A percentile compares a stretch with the other conserved stretches of the same genome.
phyloP scores from a whole-genome alignment of 2,888 invertebrate genomes.

The Troides aeacus region DNA sequence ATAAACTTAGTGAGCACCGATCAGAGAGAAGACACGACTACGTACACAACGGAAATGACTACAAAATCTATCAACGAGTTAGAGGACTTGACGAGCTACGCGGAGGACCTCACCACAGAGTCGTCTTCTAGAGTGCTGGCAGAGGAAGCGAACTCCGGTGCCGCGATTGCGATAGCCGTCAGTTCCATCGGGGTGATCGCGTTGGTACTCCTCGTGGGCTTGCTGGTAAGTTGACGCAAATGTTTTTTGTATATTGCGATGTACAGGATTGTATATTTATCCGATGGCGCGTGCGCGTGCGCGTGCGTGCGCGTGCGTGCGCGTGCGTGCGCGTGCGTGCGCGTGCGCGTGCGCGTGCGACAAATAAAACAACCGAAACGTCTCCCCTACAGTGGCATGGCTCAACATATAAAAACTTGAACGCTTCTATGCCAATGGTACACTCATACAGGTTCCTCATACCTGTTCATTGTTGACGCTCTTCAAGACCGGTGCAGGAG shows the following conservation, averaged over 20 bases:
- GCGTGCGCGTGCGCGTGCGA: no score
- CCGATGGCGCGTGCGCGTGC: no score
- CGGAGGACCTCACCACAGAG: constrained; percentile 60
- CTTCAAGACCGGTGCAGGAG: no score
- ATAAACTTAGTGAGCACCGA: constrained; percentile 41
- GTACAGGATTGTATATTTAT: no score
- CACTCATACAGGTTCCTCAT: no score
- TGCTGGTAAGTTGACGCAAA: constrained; percentile 81
- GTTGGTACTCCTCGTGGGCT: constrained; percentile 86
- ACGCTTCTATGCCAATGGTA: no score
- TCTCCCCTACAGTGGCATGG: no score
- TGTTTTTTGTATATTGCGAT: not conserved
- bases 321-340: no score
- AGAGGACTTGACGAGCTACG: constrained; percentile 56
- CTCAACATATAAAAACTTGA: no score
- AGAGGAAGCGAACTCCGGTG: constrained; percentile 80
- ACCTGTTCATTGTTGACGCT: no score
- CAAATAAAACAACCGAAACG: no score
- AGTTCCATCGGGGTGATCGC: constrained; percentile 90
- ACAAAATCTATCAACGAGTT: constrained; percentile 51
- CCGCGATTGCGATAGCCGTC: constrained; percentile 89
- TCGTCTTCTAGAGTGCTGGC: constrained; percentile 52
- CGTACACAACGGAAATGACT: constrained; percentile 46
- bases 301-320: no score
- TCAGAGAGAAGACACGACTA: constrained; percentile 35